Conservation (phyloP, 1,140 invertebrate genomes). For the Eurosta solidaginis region DNA sequence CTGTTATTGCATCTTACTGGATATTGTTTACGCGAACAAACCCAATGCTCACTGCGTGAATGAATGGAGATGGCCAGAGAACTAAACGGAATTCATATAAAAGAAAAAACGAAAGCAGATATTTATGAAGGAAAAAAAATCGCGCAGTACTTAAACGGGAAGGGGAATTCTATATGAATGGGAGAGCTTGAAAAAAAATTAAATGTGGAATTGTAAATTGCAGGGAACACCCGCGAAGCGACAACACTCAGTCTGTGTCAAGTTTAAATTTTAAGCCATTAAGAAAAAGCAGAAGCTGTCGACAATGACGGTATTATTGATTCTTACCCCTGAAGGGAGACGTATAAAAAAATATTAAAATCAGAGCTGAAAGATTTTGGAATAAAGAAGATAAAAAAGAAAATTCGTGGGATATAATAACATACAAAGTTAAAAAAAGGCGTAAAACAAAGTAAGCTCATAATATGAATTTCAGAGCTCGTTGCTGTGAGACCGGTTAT, state of each 20-base stretch:
- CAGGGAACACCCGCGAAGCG: background rate
- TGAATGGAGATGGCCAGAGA: background rate
- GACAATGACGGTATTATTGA: background rate
- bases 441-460: too few species aligned
- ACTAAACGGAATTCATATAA: background rate
- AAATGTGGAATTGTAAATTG: background rate
- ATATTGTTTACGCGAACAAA: too few species aligned
- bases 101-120: background rate
- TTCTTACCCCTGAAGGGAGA: background rate
- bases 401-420: too few species aligned
- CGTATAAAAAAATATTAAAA: background rate
- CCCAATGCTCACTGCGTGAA: background rate
- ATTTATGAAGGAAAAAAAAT: background rate
- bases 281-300: constrained; percentile 15
- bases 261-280: constrained; percentile 30
- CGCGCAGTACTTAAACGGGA: background rate
- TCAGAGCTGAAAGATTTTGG: background rate
- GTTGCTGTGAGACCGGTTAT: too few species aligned
- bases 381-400: too few species aligned
- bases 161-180: too few species aligned
- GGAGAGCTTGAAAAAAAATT: background rate
- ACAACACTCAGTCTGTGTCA: constrained; percentile 29
- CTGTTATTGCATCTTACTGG: too few species aligned
- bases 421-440: too few species aligned
- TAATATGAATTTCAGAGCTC: too few species aligned